Evolutionary conservation across 1,140 invertebrate species (phyloP), one percentile per base, ranked within the genome.

Genomic region (Papilio glaucus): DNA sequence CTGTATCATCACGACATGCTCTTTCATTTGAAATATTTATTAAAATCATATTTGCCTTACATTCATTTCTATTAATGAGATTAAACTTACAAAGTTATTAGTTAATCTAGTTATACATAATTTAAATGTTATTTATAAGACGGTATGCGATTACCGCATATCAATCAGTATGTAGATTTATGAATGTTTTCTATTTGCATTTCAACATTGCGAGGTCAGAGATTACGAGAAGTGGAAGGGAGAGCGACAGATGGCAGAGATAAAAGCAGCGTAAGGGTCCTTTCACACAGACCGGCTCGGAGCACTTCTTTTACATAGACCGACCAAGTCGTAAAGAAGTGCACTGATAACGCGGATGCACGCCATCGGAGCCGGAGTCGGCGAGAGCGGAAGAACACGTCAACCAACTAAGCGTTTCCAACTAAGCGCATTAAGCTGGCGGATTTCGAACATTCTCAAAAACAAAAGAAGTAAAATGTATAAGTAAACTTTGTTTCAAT

Each of bases 101-200:
- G 21, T 21, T 8, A 49, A 3, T 21, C 15, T 21, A 49, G 21
- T 49, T 21, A 49, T 49, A 49, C 18, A 1, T 42, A 42, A 42
- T 49, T 7, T 49, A 21, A 49, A 49, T 49, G 9, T 49, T 18
- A 21, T 49, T 49, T n/a, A 8, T 49, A 49, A 9, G 1, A 49
- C 4, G 45, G 45, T 49, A 21, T 10, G 21, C 18, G 45, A 18
- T 49, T 49, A 49, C n/a, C n/a, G n/a, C n/a, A n/a, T n/a, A n/a
- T 49, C 45, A 49, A 49, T 49, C 18, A 49, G 45, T 49, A 45
- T 45, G 8, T 45, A 45, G 42, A 45, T 45, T 63, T 62, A 74
- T 15, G 74, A 76, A 8, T 21, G 45, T 49, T 49, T 49, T 49
- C 15, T 49, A 49, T 21, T 49, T 49, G 18, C 45, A 21, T 49